phyloP scores from a whole-genome alignment of 2,113 vertebrate species.

The Deroptyus accipitrinus region DNA sequence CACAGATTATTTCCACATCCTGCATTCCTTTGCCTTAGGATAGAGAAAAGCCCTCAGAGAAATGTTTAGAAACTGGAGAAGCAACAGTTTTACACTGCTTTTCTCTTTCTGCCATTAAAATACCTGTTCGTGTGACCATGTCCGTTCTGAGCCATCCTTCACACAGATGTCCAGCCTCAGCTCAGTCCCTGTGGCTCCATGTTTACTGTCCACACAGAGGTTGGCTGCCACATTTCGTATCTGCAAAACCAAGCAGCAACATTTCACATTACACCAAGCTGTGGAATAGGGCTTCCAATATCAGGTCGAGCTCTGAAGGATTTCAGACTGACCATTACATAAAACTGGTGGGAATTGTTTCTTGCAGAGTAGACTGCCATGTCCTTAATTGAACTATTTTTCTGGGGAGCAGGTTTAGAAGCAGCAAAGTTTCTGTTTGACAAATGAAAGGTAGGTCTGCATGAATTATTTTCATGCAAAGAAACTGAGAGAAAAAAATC shows the following conservation, averaged over 20 bases:
- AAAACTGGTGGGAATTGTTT: neutral
- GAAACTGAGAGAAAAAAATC: neutral
- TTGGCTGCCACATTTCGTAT: conserved; percentile 83
- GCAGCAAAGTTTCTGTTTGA: neutral
- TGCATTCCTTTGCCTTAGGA: neutral
- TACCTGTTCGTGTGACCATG: conserved; percentile 91
- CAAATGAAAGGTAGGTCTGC: neutral
- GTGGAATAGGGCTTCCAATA: neutral
- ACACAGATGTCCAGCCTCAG: conserved; percentile 84
- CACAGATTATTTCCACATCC: neutral
- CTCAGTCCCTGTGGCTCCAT: conserved; percentile 83
- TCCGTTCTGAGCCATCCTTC: conserved; percentile 87
- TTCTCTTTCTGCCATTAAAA: neutral
- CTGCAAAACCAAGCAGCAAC: conserved; percentile 65
- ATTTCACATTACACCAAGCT: neutral
- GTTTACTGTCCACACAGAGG: conserved; percentile 88
- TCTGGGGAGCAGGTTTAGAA: neutral
- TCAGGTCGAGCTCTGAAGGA: neutral
- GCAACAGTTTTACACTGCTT: neutral
- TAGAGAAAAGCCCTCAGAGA: neutral
- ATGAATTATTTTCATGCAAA: neutral
- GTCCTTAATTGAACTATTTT: neutral
- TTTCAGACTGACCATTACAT: neutral
- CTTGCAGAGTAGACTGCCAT: neutral
- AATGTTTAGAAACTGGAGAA: neutral